A percentile compares a stretch with the other conserved stretches of the same genome.
phyloP scores from a whole-genome alignment of 2,888 invertebrate genomes.

The Mongoloraphidia duomilia region DNA sequence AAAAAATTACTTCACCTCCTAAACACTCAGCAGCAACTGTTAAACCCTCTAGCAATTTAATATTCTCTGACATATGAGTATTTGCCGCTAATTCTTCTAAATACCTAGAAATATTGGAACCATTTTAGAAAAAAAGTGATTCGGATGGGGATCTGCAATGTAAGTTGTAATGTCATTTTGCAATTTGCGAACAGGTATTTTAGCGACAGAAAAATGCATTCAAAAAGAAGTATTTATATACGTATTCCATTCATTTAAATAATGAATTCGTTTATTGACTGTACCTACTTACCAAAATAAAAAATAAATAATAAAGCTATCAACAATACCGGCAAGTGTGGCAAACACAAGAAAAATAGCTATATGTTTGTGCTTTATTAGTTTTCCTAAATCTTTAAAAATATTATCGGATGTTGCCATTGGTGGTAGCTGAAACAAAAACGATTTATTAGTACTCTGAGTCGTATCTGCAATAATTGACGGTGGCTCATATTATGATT shows the following conservation, averaged over 20 bases:
- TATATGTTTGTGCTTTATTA: constrained; percentile 49
- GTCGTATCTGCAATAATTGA: too few relatives aligned
- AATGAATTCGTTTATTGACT: not conserved
- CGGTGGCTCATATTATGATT: too few relatives aligned
- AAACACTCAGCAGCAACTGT: constrained; percentile 68
- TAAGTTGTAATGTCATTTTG: too few relatives aligned
- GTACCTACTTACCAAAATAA: constrained; percentile 57
- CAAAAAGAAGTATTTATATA: too few relatives aligned
- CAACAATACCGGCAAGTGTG: constrained; percentile 59
- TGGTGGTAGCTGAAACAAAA: constrained; percentile 45
- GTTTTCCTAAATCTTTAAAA: constrained; percentile 44
- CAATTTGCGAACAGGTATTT: too few relatives aligned
- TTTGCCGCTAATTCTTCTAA: constrained; percentile 57
- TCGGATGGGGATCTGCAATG: too few relatives aligned
- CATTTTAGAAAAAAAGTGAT: too few relatives aligned
- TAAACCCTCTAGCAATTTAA: constrained; percentile 66
- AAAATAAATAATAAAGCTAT: constrained; percentile 69
- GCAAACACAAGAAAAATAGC: constrained; percentile 57
- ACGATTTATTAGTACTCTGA: too few relatives aligned
- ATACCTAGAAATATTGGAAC: constrained; percentile 37
- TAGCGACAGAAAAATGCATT: too few relatives aligned
- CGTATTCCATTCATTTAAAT: not conserved
- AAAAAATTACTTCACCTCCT: constrained; percentile 64
- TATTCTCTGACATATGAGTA: constrained; percentile 44
- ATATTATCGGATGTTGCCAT: constrained; percentile 53